Percentiles rank a stretch among this genome's conserved stretches.
phyloP scores from a whole-genome alignment of 2,113 vertebrate genomes.

The Phalacrocorax pelagicus region DNA sequence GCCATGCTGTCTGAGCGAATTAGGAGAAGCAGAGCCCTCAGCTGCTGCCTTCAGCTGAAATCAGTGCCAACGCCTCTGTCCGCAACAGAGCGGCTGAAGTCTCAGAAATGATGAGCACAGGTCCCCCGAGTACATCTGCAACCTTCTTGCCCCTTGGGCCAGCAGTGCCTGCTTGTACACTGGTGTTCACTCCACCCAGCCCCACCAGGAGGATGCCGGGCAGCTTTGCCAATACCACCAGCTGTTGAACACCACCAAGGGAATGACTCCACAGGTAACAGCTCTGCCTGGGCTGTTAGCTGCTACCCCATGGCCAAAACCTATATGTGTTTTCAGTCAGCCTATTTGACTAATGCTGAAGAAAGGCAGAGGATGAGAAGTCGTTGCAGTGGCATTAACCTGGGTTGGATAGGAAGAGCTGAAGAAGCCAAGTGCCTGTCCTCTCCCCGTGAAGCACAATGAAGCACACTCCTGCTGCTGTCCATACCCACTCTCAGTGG shows the following conservation, averaged over 20 bases:
- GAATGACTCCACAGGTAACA: neutral
- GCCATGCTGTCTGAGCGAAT: neutral
- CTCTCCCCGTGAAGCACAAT: neutral
- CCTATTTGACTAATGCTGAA: neutral
- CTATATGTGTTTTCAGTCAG: neutral
- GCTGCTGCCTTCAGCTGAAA: neutral
- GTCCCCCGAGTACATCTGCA: neutral
- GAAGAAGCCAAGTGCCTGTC: neutral
- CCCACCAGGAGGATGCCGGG: neutral
- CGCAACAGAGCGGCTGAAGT: neutral
- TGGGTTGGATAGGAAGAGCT: neutral
- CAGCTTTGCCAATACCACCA: fast-evolving
- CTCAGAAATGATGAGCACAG: neutral
- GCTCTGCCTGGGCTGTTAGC: neutral
- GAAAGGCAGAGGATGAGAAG: neutral
- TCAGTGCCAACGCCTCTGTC: neutral
- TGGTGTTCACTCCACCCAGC: neutral
- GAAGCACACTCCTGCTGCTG: neutral
- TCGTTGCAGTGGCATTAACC: neutral
- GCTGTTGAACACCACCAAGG: fast-evolving
- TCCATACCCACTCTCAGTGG: neutral
- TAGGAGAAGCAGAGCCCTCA: neutral
- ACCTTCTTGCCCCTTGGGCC: neutral
- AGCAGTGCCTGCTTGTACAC: fast-evolving
- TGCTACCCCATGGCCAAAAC: neutral